Conservation (phyloP, 2,888 invertebrate species). For the Octonoba sinensis region DNA sequence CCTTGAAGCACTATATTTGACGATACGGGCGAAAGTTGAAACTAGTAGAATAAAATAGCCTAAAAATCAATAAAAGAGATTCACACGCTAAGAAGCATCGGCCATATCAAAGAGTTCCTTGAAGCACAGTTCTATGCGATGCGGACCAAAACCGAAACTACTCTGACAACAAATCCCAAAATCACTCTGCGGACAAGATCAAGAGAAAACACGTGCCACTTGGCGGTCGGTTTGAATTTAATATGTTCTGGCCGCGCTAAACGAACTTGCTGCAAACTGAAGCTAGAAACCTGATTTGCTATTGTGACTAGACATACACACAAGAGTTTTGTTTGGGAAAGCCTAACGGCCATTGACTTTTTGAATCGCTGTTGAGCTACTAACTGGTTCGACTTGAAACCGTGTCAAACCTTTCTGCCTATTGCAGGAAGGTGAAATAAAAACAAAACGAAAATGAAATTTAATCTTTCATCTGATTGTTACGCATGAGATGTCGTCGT, state of each 20-base stretch:
- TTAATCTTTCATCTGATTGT: conserved; percentile 26
- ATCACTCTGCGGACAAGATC: background rate
- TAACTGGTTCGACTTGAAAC: conserved; percentile 16
- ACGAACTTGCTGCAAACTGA: conserved; percentile 2
- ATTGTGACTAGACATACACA: conserved; percentile 4
- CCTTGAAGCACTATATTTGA: too few species aligned
- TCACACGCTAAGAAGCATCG: too few species aligned
- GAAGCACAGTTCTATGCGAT: background rate
- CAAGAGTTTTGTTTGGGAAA: conserved; percentile 22
- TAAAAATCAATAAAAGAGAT: too few species aligned
- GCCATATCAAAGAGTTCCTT: too few species aligned
- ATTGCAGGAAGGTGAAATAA: conserved; percentile 16
- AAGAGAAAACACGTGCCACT: conserved; percentile 13
- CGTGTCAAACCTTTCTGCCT: conserved; percentile 30
- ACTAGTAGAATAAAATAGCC: too few species aligned
- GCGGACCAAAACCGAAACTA: background rate
- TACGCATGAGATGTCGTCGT: conserved; percentile 7
- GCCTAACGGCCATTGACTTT: conserved; percentile 27
- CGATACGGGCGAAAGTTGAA: too few species aligned
- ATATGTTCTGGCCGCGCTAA: conserved; percentile 1
- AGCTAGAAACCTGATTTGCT: conserved; percentile 10
- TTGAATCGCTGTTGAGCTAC: conserved; percentile 8
- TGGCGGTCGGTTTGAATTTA: background rate
- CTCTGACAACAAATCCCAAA: background rate
- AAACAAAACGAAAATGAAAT: conserved; percentile 22